Conservation (phyloP, 2,888 invertebrate genomes). For the Eupithecia inturbata region DNA sequence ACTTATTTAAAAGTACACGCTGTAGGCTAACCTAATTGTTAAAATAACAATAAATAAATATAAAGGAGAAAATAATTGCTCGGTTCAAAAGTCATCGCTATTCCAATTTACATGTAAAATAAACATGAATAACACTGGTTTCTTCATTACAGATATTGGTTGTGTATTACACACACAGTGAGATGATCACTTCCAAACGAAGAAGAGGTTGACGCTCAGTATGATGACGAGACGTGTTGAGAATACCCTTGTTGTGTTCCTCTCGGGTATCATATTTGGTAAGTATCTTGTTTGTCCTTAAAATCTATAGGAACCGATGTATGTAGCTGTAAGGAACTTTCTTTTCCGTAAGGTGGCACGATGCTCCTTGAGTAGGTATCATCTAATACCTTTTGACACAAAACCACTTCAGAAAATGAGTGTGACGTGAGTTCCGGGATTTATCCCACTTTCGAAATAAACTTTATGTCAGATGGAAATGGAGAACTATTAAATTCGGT, state of each 20-base stretch:
- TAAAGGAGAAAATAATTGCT: no score
- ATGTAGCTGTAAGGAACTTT: background rate
- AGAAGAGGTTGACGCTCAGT: constrained; percentile 53
- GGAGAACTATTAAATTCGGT: background rate
- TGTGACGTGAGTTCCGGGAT: background rate
- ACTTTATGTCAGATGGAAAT: background rate
- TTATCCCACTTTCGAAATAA: background rate
- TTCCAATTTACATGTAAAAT: background rate
- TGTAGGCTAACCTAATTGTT: no score
- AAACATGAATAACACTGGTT: constrained; percentile 22
- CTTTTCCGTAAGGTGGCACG: background rate
- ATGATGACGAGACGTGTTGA: constrained; percentile 57
- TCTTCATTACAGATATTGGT: constrained; percentile 60
- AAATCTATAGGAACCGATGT: background rate
- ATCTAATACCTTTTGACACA: constrained; percentile 1
- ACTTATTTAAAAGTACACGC: no score
- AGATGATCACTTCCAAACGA: constrained; percentile 64
- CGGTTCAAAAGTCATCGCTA: no score
- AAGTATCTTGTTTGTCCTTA: constrained; percentile 42
- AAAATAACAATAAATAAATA: no score
- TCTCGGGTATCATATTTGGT: constrained; percentile 66
- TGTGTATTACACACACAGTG: constrained; percentile 71
- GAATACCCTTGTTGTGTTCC: constrained; percentile 52
- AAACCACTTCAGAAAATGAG: background rate
- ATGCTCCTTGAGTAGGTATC: background rate